Conservation (phyloP, 2,888 invertebrate species). For the Phalangium opilio region DNA sequence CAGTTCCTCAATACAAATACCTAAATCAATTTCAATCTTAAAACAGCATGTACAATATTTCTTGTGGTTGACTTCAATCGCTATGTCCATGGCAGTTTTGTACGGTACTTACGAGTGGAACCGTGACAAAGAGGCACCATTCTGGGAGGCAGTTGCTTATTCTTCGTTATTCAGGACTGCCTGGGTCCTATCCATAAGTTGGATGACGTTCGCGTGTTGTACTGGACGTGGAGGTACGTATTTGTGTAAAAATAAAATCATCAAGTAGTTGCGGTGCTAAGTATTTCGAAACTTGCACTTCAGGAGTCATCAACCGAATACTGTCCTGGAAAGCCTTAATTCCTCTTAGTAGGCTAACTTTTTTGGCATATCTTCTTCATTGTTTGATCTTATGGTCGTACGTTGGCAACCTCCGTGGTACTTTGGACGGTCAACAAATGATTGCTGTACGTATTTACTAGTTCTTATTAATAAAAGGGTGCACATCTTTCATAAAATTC, state of each 20-base stretch:
- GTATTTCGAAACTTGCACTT: slow-evolving; percentile 9
- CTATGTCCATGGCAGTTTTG: neutral
- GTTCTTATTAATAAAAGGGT: no score
- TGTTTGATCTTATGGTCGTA: neutral
- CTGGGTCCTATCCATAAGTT: slow-evolving; percentile 31
- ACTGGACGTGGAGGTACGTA: slow-evolving; percentile 23
- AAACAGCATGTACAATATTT: no score
- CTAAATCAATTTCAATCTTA: no score
- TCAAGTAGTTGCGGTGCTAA: neutral
- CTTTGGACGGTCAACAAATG: no score
- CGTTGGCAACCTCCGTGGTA: no score
- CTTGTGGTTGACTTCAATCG: no score
- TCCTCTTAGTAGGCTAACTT: slow-evolving; percentile 77
- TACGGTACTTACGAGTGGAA: neutral
- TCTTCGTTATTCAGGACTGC: slow-evolving; percentile 24
- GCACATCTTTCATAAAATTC: no score
- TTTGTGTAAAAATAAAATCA: neutral
- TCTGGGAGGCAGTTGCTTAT: slow-evolving; percentile 24
- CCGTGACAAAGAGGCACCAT: neutral
- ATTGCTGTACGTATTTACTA: no score
- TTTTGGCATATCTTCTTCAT: slow-evolving; percentile 63
- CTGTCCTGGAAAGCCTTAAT: slow-evolving; percentile 67
- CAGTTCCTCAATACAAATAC: no score
- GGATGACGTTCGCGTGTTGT: slow-evolving; percentile 35
- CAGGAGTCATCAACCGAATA: slow-evolving; percentile 56